Conservation (phyloP, 2,888 invertebrate genomes). For the Palloptera scutellata region DNA sequence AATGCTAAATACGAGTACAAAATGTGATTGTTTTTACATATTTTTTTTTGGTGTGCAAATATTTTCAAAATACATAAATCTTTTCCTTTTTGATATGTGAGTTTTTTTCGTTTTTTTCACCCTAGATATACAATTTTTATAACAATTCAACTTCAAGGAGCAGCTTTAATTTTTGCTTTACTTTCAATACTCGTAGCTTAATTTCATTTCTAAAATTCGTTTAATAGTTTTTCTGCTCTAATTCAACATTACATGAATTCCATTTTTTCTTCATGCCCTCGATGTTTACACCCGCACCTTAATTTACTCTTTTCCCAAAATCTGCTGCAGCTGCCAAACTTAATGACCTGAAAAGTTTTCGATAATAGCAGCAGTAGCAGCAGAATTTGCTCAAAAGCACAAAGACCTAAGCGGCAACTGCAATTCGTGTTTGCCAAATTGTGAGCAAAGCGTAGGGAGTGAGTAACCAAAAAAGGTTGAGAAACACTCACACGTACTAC, state of each 20-base stretch:
- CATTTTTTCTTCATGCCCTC: not conserved
- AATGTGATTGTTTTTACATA: slow-evolving; percentile 5
- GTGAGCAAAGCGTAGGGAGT: not conserved
- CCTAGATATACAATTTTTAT: too few species aligned
- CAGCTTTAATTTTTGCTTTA: not conserved
- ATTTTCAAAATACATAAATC: slow-evolving; percentile 33
- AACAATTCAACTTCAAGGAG: too few species aligned
- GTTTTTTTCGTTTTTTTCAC: too few species aligned
- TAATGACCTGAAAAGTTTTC: slow-evolving; percentile 64
- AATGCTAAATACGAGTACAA: slow-evolving; percentile 16
- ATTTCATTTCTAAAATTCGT: not conserved
- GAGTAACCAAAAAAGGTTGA: not conserved
- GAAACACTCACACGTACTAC: not conserved
- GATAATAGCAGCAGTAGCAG: slow-evolving; percentile 50
- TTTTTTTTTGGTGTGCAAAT: slow-evolving; percentile 10
- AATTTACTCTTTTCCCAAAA: not conserved
- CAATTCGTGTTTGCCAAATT: slow-evolving; percentile 16
- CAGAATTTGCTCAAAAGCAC: slow-evolving; percentile 5
- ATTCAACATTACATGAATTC: not conserved
- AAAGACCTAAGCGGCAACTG: slow-evolving; percentile 22
- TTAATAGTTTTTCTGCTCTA: not conserved
- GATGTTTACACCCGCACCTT: not conserved
- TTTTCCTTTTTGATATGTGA: slow-evolving; percentile 1
- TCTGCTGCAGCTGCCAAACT: slow-evolving; percentile 49
- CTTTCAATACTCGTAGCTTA: slow-evolving; percentile 3